A percentile compares a stretch with the other conserved stretches of the same genome.
Evolutionary conservation across 2,113 vertebrate genomes (phyloP).

Genomic region (Microcebus murinus): DNA sequence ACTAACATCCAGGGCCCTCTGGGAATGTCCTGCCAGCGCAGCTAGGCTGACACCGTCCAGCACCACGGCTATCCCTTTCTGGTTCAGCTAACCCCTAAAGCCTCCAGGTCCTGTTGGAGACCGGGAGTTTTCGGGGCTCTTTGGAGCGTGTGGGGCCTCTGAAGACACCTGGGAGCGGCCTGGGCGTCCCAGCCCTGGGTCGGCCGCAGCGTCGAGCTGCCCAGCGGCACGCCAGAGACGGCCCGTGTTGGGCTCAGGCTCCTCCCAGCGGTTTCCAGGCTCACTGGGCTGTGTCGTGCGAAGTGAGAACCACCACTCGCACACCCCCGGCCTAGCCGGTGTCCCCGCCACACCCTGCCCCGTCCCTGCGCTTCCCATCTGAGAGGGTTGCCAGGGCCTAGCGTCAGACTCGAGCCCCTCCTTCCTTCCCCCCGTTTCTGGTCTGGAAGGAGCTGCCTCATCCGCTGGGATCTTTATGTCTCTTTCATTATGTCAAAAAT

Average conservation of each 20-base stretch:
- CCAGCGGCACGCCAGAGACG: accelerated
- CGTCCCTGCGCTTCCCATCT: accelerated
- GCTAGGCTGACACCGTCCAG: no score
- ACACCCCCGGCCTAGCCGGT: background rate
- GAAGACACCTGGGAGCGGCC: background rate
- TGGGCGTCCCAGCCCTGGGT: no score
- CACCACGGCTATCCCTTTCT: background rate
- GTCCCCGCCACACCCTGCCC: background rate
- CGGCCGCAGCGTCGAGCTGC: background rate
- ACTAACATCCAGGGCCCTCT: no score
- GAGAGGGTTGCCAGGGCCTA: background rate
- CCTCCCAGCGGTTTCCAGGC: background rate
- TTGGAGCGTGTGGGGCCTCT: background rate
- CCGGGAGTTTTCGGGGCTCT: background rate
- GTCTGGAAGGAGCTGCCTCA: background rate
- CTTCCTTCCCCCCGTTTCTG: background rate
- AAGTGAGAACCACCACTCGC: background rate
- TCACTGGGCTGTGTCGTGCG: accelerated
- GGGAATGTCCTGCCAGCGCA: background rate
- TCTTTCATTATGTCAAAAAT: background rate
- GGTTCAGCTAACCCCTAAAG: background rate
- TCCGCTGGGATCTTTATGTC: background rate
- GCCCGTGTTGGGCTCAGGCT: background rate
- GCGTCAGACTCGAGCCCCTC: background rate
- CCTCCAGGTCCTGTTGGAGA: background rate